A percentile compares a stretch with the other conserved stretches of the same genome.
Evolutionary conservation across 2,113 vertebrate species (phyloP).

Genomic region (Prietella phreatophila): DNA sequence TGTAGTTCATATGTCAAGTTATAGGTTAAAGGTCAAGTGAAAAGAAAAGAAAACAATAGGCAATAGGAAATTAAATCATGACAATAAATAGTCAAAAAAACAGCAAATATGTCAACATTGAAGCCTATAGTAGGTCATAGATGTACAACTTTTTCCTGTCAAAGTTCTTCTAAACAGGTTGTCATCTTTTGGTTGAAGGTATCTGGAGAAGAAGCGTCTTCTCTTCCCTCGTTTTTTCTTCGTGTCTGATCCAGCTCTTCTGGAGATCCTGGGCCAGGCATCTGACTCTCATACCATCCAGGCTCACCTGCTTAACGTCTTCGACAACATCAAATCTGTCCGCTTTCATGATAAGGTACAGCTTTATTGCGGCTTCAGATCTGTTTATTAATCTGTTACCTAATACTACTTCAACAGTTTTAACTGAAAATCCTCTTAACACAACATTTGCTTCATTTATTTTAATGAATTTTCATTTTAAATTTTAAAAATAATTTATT

Average conservation of each 20-base stretch:
- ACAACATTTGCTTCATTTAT: not conserved
- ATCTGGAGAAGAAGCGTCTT: conserved; percentile 93
- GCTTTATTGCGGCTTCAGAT: not conserved
- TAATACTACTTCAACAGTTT: not conserved
- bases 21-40: not conserved
- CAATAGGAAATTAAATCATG: not conserved
- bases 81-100: not conserved
- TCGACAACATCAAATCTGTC: conserved; percentile 92
- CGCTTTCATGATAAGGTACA: conserved; percentile 88
- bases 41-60: not conserved
- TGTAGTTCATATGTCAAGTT: not conserved
- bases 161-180: not conserved
- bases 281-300: conserved; percentile 95
- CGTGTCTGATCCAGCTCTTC: conserved; percentile 90
- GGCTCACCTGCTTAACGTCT: conserved; percentile 90
- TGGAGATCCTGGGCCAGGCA: conserved; percentile 96
- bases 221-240: conserved; percentile 97
- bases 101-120: no score
- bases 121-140: not conserved
- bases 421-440: not conserved
- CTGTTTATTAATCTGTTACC: not conserved
- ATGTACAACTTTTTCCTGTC: not conserved
- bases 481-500: not conserved
- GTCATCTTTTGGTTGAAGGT: conserved; percentile 69
- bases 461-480: no score